phyloP scores from a whole-genome alignment of 2,113 vertebrate genomes.

The Laticauda colubrina region DNA sequence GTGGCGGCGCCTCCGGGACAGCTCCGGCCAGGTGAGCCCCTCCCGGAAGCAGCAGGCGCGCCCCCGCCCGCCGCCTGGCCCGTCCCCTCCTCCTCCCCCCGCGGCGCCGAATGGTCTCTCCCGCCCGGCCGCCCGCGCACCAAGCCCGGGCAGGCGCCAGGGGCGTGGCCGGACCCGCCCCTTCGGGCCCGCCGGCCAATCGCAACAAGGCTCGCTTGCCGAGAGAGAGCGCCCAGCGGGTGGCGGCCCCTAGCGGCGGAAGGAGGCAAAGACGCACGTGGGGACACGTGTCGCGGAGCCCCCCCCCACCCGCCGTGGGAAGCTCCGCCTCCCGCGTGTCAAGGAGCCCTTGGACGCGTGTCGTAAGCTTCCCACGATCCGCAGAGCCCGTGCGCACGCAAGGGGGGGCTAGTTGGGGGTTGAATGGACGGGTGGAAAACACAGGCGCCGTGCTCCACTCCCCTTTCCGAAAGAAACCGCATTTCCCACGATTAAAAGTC shows the following conservation, averaged over 20 bases:
- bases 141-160: not conserved
- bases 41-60: not conserved
- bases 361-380: not conserved
- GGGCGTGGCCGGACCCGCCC: not conserved
- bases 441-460: not conserved
- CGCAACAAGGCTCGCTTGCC: not conserved
- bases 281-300: not conserved
- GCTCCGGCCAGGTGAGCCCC: not conserved
- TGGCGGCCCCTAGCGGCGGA: not conserved
- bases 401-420: not conserved
- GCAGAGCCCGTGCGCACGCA: not conserved
- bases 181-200: not conserved
- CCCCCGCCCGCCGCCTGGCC: not conserved
- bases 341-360: not conserved
- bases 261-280: not conserved
- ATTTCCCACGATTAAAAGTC: not conserved
- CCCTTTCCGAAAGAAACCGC: not conserved
- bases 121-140: not conserved
- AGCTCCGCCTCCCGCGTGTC: not conserved
- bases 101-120: not conserved
- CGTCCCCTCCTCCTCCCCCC: not conserved
- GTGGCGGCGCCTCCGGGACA: not conserved
- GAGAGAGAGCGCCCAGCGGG: not conserved
- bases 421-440: not conserved
- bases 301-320: not conserved